Evolutionary conservation across 1,140 invertebrate species (phyloP), one percentile per base, ranked within the genome.

Genomic region (Drosophila burlai): DNA sequence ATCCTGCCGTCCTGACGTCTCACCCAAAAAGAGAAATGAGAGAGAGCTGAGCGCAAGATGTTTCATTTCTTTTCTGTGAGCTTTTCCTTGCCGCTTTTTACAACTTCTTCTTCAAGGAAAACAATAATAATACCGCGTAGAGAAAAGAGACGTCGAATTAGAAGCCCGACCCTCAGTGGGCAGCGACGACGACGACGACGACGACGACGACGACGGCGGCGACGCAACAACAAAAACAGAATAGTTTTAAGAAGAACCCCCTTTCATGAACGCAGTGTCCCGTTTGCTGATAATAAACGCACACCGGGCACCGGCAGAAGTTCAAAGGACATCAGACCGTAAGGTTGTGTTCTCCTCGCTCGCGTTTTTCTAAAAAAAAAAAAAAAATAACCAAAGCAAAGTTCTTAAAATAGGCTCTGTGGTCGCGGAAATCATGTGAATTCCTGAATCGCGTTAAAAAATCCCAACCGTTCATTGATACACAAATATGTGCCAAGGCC

Each of bases 321-420:
- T 91, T 85, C 63, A 85, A 91, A 91, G 89, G 81, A 91, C 89
- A 91, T 80, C 84, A 83, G 54, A 75, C 84, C 55, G 89, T 74
- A 63, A 91, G 76, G 89, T 89, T 83, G 89, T 91, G 69, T 65
- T 64, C 49, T 57, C 40, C 40, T 43, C 36, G 63, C 60, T 42
- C 78, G 81, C 62, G 60, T 67, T 60, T 40, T 58, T 10, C 38
- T 3, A 24, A 24, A 24, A 24, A 24, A 24, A 24, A 24, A 24
- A 29, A 57, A 59, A 38, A 66, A 18, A 66, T 63, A 59, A 50
- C 10, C n/a, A 21, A 45, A 24, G 36, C 34, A 6, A 46, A 71
- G 36, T 34, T 31, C 15, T 16, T 24, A 29, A 46, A 46, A 54
- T 45, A 31, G 13, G 31, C 45, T 29, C 42, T n/a, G 52, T 59